Evolutionary conservation across 2,888 invertebrate genomes (phyloP), one percentile per base, ranked within the genome.

Genomic region (Hydroisotoma schaefferi): DNA sequence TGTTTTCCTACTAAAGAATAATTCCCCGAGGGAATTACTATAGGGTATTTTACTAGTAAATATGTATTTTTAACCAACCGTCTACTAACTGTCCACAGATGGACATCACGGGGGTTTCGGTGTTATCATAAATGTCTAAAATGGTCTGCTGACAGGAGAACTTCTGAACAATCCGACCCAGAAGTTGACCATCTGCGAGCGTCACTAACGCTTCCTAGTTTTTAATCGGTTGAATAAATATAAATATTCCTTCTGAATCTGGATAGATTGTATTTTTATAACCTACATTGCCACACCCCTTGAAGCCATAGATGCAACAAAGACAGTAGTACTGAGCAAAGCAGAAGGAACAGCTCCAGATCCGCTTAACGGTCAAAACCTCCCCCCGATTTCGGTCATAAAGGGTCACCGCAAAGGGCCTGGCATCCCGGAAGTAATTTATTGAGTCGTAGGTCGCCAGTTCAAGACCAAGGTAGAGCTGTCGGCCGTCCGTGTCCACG

Each of bases 221-320:
- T 10, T 37, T 5, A 27, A 3, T 10, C 33, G 20, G 20, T 20
- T 20, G 20, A 40, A 40, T 40, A 4, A 5, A 20, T 4, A 18
- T 40, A 40, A 15, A 15, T 6, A 33, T 33, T 33, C 33, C 6
- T n/a, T n/a, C n/a, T 10, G 33, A 33, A 18, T 40, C n/a, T 40
- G n/a, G 20, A 40, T 20, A 49, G 28, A n/a, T 43, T n/a, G 18
- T 6, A 43, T 18, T 43, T 38, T 18, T 10, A 15, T 4, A 40
- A 29, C 47, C 44, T 46, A 59, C 63, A 49, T 63, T 63, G 25
- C 63, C 63, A 38, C 63, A 63, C n/a, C 59, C 59, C 22, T 52
- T 27, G 38, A 59, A 63, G 2, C 63, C 63, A 43, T 20, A 59
- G 5, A 53, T 59, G 38, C 55, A 63, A 12, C 52, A 33, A 12